Evolutionary conservation across 1,140 invertebrate species (phyloP).

Genomic region (Xylocopa sonorina): DNA sequence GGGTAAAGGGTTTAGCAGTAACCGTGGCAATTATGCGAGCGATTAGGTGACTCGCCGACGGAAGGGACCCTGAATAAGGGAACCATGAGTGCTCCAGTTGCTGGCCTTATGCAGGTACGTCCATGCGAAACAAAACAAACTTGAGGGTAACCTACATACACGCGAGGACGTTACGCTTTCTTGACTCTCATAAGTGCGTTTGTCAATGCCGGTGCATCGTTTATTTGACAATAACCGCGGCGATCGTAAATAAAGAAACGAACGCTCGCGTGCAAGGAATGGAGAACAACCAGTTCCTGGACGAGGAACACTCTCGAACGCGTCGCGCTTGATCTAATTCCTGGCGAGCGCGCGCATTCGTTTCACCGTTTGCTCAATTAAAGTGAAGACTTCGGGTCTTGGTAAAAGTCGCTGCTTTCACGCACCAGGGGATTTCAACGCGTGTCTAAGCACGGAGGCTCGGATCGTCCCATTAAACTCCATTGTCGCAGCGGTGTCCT

Average conservation of each 20-base stretch:
- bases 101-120: neutral
- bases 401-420: slow-evolving; percentile 38
- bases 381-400: neutral
- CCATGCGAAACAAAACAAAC: slow-evolving; percentile 37
- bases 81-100: too few species aligned
- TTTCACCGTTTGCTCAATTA: neutral
- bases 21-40: slow-evolving; percentile 23
- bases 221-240: neutral
- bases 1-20: neutral
- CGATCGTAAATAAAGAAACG: neutral
- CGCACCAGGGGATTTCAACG: neutral
- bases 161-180: slow-evolving; percentile 33
- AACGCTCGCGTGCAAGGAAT: neutral
- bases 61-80: neutral
- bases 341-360: neutral
- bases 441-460: neutral
- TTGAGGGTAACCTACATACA: slow-evolving; percentile 26
- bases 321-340: slow-evolving; percentile 57
- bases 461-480: slow-evolving; percentile 6
- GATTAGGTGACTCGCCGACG: slow-evolving; percentile 15
- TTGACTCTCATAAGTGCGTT: neutral
- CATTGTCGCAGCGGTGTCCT: slow-evolving; percentile 6
- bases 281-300: neutral
- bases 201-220: slow-evolving; percentile 12
- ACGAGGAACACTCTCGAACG: neutral